Base-by-base conservation (phyloP, 2,888 invertebrate species). In the Phorcus lineatus region DNA sequence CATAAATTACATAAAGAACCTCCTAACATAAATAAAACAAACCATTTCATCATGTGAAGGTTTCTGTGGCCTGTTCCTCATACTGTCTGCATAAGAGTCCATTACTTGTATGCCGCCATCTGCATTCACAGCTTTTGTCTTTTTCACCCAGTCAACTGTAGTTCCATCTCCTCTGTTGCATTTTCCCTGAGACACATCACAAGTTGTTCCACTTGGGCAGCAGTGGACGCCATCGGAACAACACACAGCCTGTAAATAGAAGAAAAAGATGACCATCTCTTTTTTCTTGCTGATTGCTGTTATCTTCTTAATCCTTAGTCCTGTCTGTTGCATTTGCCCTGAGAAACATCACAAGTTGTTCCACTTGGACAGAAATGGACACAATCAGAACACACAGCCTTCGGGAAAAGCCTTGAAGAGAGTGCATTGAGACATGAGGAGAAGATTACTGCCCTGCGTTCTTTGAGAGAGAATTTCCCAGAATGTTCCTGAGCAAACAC, bases 191-290 rank as follows among this genome's bases (percentile, higher is more conserved):
- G 78, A 75, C 4, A 85, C 83, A 79, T 91, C 84, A 88, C 91
- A 89, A 24, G 82, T 85, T 81, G 84, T 82, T 36, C 88, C 87
- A 54, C 83, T 28, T 1, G 88, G 91, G 84, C 92, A 92, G 85
- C 92, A 93, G 80, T 92, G 91, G 7, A 85, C 31, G 16, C 85
- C 80, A 81, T 92, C 92, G 52, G 79, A 62, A 84, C 92, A 92
- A 76, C 92, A 92, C 4, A 89, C 87, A 36, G 91, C 92, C 88
- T 89, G 31, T 67, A 54, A 24, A 47, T n/a, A 70, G 19, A 19
- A 81, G 13, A 47, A 6, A 11, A 47, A 89, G 13, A 83, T 75
- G 9, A 87, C 82, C 9, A 24, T 53, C 53, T 19, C 62, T 9
- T 19, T 19, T 57, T 57, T 57, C 57, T 55, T n/a, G n/a, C 31